Base-by-base conservation (phyloP, 2,797 vertebrate genomes). In the Brotogeris chrysoptera region DNA sequence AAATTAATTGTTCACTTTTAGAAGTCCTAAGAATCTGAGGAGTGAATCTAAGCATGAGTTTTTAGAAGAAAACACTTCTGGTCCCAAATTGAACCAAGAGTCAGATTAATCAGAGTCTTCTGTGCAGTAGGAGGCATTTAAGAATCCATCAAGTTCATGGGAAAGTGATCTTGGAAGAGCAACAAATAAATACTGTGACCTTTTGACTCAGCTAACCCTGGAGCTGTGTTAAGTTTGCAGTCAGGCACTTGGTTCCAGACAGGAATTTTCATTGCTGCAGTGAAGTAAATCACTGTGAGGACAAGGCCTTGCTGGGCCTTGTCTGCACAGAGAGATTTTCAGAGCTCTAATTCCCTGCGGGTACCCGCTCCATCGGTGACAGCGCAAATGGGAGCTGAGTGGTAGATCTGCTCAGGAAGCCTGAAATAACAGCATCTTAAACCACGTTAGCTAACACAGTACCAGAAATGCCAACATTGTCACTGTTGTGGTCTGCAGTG, bases 71-170 rank as follows among this genome's bases (percentile, higher is more conserved):
- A 92, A n/a, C 15, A 28, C 30, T 88, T 19, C 83, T 88, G 86
- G 47, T 93, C 80, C 63, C 76, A 96, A 91, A 95, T 64, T 61
- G 91, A 88, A 96, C 36, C 32, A 90, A 90, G 80, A 50, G 47
- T 85, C 66, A 93, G 65, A 96, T 90, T 96, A 94, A 96, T 96
- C 95, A 90, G 74, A 79, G 53, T 90, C 68, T 85, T 91, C 80
- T 90, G 65, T 80, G 88, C 59, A 57, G 79, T 82, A 77, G 71
- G 59, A 95, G 38, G 80, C 96, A 88, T 95, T 96, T 92, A 88
- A 92, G 82, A 95, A 95, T 92, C 96, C 84, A 91, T 95, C 84
- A 94, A 92, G 95, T 97, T 97, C 96, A 96, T 97, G 96, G 96
- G 97, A 97, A 97, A 97, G 91, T 94, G 93, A 94, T 95, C 90